These are phyloP conservation scores for Cirrhinus mrigala DNA, from an alignment of 2,797 vertebrate species.

Conservation along the genomic window DNA sequence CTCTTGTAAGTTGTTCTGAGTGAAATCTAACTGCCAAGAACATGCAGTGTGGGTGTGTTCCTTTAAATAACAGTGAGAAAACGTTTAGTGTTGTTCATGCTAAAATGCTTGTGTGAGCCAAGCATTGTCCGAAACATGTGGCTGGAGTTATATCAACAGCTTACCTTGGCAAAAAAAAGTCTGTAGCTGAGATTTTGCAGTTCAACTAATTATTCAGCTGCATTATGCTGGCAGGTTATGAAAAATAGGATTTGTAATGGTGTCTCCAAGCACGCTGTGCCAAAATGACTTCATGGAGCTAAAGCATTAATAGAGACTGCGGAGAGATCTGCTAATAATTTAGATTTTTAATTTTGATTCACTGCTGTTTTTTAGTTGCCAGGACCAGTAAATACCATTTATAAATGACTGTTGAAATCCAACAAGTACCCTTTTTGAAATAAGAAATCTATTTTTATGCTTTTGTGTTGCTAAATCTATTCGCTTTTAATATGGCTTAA, in stretches of 20 bases:
- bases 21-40: slow-evolving; percentile 8
- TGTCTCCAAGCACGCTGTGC: background rate
- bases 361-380: background rate
- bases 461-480: background rate
- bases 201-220: slow-evolving; percentile 16
- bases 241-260: background rate
- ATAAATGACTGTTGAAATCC: background rate
- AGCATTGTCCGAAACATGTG: slow-evolving; percentile 27
- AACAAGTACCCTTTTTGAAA: background rate
- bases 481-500: background rate
- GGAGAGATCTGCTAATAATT: background rate
- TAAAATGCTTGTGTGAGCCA: slow-evolving; percentile 8
- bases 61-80: background rate
- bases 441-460: background rate
- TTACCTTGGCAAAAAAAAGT: slow-evolving; percentile 21
- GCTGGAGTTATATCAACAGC: slow-evolving; percentile 29
- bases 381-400: background rate
- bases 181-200: slow-evolving; percentile 3
- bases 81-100: background rate
- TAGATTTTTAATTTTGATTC: background rate
- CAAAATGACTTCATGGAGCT: slow-evolving; percentile 5
- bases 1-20: background rate
- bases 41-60: slow-evolving; percentile 30
- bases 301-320: slow-evolving; percentile 5
- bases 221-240: background rate